phyloP scores from a whole-genome alignment of 2,113 vertebrate species.

The Podarcis muralis region DNA sequence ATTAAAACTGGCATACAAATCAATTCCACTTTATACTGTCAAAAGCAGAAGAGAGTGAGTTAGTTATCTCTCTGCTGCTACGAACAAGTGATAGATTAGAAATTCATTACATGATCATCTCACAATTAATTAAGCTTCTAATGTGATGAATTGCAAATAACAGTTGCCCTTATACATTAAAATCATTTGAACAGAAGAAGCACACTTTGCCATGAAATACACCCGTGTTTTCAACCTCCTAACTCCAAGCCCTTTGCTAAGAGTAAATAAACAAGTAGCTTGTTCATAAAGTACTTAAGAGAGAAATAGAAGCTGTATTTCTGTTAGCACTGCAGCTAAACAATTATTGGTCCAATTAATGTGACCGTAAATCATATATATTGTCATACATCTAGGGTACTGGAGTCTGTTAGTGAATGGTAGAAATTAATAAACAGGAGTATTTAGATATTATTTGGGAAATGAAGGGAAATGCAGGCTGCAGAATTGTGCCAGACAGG shows the following conservation, averaged over 20 bases:
- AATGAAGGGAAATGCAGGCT: too few relatives aligned
- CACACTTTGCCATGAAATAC: not conserved
- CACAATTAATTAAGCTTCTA: conserved; percentile 3
- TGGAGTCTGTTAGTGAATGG: too few relatives aligned
- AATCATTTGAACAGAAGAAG: not conserved
- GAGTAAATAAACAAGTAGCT: conserved; percentile 15
- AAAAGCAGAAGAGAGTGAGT: not conserved
- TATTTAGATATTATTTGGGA: too few relatives aligned
- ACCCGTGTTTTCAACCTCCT: not conserved
- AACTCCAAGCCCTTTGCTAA: conserved; percentile 17
- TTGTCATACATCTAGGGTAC: too few relatives aligned
- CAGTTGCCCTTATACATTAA: not conserved
- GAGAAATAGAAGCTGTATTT: conserved; percentile 7
- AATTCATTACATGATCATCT: not conserved
- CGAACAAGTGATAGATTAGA: not conserved
- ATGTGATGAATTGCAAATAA: conserved; percentile 15
- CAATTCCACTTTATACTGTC: not conserved
- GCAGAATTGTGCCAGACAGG: too few relatives aligned
- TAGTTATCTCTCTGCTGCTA: not conserved
- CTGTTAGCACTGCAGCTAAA: not conserved
- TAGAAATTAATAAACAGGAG: too few relatives aligned
- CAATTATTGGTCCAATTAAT: not conserved
- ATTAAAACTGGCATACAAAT: not conserved
- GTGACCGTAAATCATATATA: not conserved
- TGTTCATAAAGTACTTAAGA: not conserved